Percentiles rank a stretch among this genome's conserved stretches.
Conservation (phyloP, 2,113 vertebrate species). For the Opisthocomus hoazin region DNA sequence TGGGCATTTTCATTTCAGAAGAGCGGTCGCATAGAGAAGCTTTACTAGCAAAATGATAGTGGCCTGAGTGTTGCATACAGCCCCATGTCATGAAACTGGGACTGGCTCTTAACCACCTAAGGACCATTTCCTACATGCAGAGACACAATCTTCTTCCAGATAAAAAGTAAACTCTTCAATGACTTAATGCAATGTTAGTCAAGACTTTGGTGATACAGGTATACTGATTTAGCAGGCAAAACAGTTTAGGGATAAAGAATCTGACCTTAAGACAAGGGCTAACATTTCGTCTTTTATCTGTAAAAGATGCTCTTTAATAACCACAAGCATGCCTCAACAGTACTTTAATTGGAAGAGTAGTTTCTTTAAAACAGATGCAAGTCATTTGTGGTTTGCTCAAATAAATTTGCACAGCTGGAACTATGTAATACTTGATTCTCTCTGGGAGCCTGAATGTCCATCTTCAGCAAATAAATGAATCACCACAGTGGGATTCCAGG, state of each 20-base stretch:
- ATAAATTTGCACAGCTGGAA: not conserved
- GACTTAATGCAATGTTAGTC: not conserved
- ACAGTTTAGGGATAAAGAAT: not conserved
- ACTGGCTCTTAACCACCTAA: not conserved
- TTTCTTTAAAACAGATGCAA: constrained; percentile 1
- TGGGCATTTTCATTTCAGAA: not conserved
- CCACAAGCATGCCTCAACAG: not conserved
- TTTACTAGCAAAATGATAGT: not conserved
- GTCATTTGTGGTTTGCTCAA: not conserved
- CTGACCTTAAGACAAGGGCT: not conserved
- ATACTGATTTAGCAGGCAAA: not conserved
- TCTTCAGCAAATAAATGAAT: not conserved
- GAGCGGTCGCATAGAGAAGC: not conserved
- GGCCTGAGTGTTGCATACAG: not conserved
- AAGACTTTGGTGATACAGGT: not conserved
- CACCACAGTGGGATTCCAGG: not conserved
- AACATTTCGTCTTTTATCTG: not conserved
- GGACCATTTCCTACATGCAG: not conserved
- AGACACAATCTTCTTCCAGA: not conserved
- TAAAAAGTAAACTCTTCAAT: not conserved
- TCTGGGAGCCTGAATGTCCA: not conserved
- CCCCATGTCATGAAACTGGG: not conserved
- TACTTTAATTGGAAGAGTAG: not conserved
- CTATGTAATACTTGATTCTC: not conserved
- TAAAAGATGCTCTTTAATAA: not conserved